Base-by-base conservation (phyloP, 2,797 vertebrate species). In the Ambastaia sidthimunki region DNA sequence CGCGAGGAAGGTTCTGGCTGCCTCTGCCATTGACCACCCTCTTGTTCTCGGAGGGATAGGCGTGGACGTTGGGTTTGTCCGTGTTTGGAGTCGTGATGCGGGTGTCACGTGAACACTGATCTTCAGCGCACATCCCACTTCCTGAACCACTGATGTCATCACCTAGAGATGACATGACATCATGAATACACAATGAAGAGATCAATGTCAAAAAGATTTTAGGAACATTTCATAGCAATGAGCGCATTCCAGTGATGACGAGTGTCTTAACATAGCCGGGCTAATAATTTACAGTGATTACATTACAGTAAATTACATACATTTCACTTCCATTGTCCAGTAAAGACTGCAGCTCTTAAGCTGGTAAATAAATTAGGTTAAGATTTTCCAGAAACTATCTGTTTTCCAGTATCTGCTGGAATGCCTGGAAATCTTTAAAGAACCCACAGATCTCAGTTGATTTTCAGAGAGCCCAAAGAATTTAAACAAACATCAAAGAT, bases 81-180 rank as follows among this genome's bases (percentile, higher is more conserved):
- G 90, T 91, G 80, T 28, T 50, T 1, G 90, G 85, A 7, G 59
- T 25, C 0, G 80, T 3, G 2, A 85, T 55, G 48, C 81, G 88
- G 0, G 88, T 77, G 4, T 75, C 80, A 4, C 66, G 85, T 72
- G 87, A 76, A 80, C 93, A 95, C 44, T 69, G 68, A 0, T 91
- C 90, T 2, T 93, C 93, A 0, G 67, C 12, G 62, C 93, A 94
- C 82, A 80, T 77, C 54, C 92, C 94, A 23, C 94, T 95, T 79
- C 94, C 94, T 13, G 94, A 95, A 15, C 94, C 94, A 11, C 94
- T 95, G 86, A 87, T 87, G 59, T 95, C 94, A 73, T 95, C 94
- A 86, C 93, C 94, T 95, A 3, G 0, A 47, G 15, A 69, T 3
- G 37, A 16, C n/a, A n/a, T n/a, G n/a, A n/a, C n/a, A n/a, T n/a